Base-by-base conservation (phyloP, 2,113 vertebrate genomes). In the Otus sunia region DNA sequence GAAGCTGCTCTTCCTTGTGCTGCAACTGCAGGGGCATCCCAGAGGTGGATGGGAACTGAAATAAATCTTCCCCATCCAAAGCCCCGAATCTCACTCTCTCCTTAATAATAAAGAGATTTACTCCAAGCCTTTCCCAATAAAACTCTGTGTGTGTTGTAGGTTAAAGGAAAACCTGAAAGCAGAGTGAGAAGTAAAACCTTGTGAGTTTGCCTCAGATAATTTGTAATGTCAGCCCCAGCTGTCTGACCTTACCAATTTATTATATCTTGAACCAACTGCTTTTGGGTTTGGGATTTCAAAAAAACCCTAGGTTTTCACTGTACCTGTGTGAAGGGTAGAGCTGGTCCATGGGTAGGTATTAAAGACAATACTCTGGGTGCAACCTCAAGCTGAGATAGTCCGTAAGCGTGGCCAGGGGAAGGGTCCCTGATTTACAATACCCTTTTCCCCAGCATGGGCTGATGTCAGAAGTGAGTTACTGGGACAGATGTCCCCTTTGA, bases 1-100 rank as follows among this genome's bases (percentile, higher is more conserved):
- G 56, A 71, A 94, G 27, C 41, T 73, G 39, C 81, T 91, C 81
- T 88, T 86, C 79, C 53, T 91, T 27, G 85, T 62, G 52, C n/a
- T 26, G 34, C 76, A 80, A 12, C 53, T 66, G 6, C 6, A 4
- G 68, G 66, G 50, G 79, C 80, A 74, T 80, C 87, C 63, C 67
- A 83, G 80, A 88, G 64, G 88, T 34, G 66, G 86, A 71, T 10
- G n/a, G 69, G 37, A 81, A 76, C 30, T 16, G 75, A 92, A 93
- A 96, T 93, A 94, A 96, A 96, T 96, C 77, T 69, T 39, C 66
- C n/a, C 25, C 41, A 58, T 80, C 55, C 47, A 86, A 81, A 96
- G 58, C 29, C 32, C 37, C 34, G 20, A 76, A 15, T 77, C 88
- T 80, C 32, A 50, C 14, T 92, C 25, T 85, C 45, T 94, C 62